Base-by-base conservation (phyloP, 37 sponge, comb jelly and placozoan species). In the Beroe forskalii region DNA sequence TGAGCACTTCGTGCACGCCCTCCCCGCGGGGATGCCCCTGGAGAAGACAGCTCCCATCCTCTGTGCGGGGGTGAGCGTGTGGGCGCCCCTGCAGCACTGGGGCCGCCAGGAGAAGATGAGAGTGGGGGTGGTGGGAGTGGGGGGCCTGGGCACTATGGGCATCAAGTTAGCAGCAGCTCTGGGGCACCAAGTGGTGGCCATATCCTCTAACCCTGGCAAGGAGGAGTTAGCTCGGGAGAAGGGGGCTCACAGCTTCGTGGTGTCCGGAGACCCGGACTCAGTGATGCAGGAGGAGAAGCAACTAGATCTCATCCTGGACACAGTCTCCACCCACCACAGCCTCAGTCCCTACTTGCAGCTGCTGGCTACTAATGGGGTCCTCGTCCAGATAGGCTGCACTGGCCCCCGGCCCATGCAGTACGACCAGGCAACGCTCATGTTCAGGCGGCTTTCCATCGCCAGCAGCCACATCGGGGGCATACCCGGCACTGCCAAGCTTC, bases 131-230 rank as follows among this genome's bases (percentile, higher is more conserved):
- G 86, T 44, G n/a, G 86, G 86, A 27, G 23, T 80, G 0, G 86
- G 86, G 55, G 86, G 86, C 14, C 55, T 80, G 27, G 86, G 86
- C 6, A 80, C 86, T 20, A 80, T 80, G 86, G 86, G 86, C 20
- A 44, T 80, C 86, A 80, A 80, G 30, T 4, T 80, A 24, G 86
- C 86, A 19, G 43, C 86, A 0, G 86, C 86, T 1, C 44, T 80
- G 55, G 86, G 86, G 1, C 86, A 80, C 86, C 1, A 30, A 27
- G 86, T 80, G 43, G 86, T 80, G 30, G 86, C 55, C 30, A 80
- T 80, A 42, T 80, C 86, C 30, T n/a, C 38, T 0, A 80, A 27
- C 30, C 30, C 24, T 3, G n/a, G 4, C 8, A 80, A 80, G 31
- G 30, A 42, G 28, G 30, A 80, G 43, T 1, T 80, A 44, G 86